Conservation (phyloP, 2,888 invertebrate species). For the Eumacrocentrus americanus region DNA sequence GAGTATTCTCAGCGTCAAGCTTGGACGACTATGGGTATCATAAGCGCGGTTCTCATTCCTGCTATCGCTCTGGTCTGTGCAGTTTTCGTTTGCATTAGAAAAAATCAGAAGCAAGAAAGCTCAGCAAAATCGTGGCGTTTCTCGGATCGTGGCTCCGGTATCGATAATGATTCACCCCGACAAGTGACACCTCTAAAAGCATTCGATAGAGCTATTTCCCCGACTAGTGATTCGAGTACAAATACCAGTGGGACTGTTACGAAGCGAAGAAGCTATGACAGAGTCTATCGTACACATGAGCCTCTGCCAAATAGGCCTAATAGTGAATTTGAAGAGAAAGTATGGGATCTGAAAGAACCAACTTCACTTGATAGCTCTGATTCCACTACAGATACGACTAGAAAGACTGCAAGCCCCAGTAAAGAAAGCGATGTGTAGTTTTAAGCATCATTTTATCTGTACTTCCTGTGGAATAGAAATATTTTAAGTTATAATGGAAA, state of each 20-base stretch:
- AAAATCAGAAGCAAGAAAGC: slow-evolving; percentile 39
- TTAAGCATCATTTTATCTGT: no score
- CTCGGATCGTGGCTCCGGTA: slow-evolving; percentile 45
- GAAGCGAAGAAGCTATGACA: slow-evolving; percentile 79
- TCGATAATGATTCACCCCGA: slow-evolving; percentile 44
- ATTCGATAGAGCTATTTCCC: slow-evolving; percentile 65
- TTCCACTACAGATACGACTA: slow-evolving; percentile 39
- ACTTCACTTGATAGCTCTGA: slow-evolving; percentile 44
- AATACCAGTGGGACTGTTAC: slow-evolving; percentile 66
- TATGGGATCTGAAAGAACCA: slow-evolving; percentile 75
- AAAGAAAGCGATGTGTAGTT: slow-evolving; percentile 56
- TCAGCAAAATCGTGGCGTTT: slow-evolving; percentile 54
- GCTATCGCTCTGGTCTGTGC: slow-evolving; percentile 43
- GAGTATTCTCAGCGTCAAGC: slow-evolving; percentile 72
- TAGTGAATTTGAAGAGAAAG: slow-evolving; percentile 80
- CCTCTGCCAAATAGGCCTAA: slow-evolving; percentile 77
- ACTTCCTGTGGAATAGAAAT: slow-evolving; percentile 54
- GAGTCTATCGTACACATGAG: slow-evolving; percentile 83
- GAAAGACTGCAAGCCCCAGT: slow-evolving; percentile 49
- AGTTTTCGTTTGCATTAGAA: slow-evolving; percentile 43
- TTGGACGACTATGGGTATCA: slow-evolving; percentile 76
- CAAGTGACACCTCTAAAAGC: slow-evolving; percentile 48
- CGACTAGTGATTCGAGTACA: slow-evolving; percentile 64
- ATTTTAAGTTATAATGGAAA: slow-evolving; percentile 22
- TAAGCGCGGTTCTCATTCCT: slow-evolving; percentile 75